Conservation (phyloP, 2,888 invertebrate genomes). For the Netelia fuscicornis region DNA sequence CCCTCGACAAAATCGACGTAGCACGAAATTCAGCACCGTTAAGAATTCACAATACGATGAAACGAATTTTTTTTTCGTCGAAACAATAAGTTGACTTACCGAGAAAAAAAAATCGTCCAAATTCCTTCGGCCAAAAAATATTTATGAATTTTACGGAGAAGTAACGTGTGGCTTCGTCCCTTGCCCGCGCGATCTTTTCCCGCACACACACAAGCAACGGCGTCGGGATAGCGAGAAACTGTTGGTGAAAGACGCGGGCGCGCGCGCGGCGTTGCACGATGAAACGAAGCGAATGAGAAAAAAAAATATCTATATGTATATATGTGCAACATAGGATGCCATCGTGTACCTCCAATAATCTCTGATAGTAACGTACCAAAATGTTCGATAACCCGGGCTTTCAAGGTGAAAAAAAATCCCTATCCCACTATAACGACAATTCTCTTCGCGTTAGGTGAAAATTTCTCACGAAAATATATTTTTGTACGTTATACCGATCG, state of each 20-base stretch:
- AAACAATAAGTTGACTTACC: constrained; percentile 36
- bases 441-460: background rate
- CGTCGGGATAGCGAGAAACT: constrained; percentile 53
- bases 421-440: background rate
- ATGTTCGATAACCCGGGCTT: background rate
- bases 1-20: constrained; percentile 56
- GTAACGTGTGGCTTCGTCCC: constrained; percentile 33
- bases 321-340: background rate
- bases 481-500: background rate
- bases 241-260: constrained; percentile 51
- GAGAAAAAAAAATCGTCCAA: constrained; percentile 5
- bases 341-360: constrained; percentile 43
- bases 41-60: background rate
- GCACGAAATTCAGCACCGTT: constrained; percentile 2
- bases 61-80: background rate
- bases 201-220: constrained; percentile 32
- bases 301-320: background rate
- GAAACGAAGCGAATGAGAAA: constrained; percentile 27
- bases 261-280: constrained; percentile 38
- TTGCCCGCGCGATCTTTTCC: constrained; percentile 62
- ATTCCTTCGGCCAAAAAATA: background rate
- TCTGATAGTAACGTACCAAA: constrained; percentile 55
- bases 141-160: background rate
- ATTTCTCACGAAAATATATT: constrained; percentile 1
- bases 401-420: background rate